Conservation (phyloP, 1,140 invertebrate species). For the Leptinotarsa texana region DNA sequence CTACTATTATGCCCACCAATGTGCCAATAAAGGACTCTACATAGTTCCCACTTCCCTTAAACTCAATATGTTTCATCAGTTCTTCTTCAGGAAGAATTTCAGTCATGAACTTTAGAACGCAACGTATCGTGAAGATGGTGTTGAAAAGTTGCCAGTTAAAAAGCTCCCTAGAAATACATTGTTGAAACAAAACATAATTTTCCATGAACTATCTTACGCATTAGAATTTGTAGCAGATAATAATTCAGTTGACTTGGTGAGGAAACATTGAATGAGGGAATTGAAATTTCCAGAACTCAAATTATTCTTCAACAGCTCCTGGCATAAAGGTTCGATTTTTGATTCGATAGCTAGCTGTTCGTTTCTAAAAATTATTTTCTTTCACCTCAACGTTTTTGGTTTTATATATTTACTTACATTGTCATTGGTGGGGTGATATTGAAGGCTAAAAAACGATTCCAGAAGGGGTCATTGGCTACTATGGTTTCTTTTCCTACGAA, state of each 20-base stretch:
- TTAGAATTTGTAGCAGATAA: constrained; percentile 81
- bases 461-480: constrained; percentile 87
- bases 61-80: constrained; percentile 74
- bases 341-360: constrained; percentile 82
- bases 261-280: constrained; percentile 81
- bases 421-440: constrained; percentile 79
- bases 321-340: constrained; percentile 71
- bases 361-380: constrained; percentile 62
- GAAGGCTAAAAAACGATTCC: constrained; percentile 91
- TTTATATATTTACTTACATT: constrained; percentile 60
- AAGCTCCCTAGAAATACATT: constrained; percentile 73
- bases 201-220: constrained; percentile 67
- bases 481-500: constrained; percentile 82
- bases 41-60: constrained; percentile 38
- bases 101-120: constrained; percentile 86
- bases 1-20: constrained; percentile 75
- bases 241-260: constrained; percentile 77
- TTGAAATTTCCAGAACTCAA: constrained; percentile 84
- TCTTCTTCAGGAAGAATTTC: constrained; percentile 77
- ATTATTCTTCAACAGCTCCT: constrained; percentile 79
- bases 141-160: constrained; percentile 95
- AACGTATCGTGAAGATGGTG: constrained; percentile 87
- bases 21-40: constrained; percentile 70
- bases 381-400: constrained; percentile 17
- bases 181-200: constrained; percentile 12